Evolutionary conservation across 2,113 vertebrate genomes (phyloP), one percentile per base, ranked within the genome.

Genomic region (Dryoscopus gambensis): DNA sequence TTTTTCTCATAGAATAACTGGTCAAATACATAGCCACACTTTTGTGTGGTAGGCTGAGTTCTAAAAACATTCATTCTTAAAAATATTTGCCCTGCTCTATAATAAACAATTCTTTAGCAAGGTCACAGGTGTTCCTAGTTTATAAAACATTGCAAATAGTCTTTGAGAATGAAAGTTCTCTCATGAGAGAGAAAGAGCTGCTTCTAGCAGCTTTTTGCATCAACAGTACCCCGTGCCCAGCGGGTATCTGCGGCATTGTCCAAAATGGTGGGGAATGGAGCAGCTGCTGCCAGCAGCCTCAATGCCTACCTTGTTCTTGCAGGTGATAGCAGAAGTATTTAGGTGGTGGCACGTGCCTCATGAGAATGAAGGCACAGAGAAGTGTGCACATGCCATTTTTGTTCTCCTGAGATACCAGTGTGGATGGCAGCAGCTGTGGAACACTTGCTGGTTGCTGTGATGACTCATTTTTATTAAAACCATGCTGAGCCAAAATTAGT

Each of bases 401-500:
- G 2, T 60, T 86, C 88, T 94, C 53, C 49, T 56, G 65, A 73
- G n/a, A 49, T 59, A 17, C 52, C 79, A 17, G 56, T 13, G 56
- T 68, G 68, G 47, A 59, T 59, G 78, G 52, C 70, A 3, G 39
- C 81, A 94, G 90, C 56, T 11, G 0, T 35, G 39, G 82, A 88
- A 71, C 21, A 21, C 65, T 97, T 93, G 63, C 86, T 73, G 68
- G 35, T 78, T 82, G 65, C 82, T 63, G 63, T 84, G 77, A 49
- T 81, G 70, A 92, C 56, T 95, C 27, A 76, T 89, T 89, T 91
- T 89, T 90, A 80, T 87, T 71, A 84, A 84, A 91, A 68, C 67
- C 25, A 11, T 2, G 47, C 73, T 39, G 47, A 71, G 84, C 64
- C 92, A 91, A 85, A 91, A 90, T 94, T 44, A 93, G 80, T 28